Base-by-base conservation (phyloP, 1,140 invertebrate genomes). In the Microplitis demolitor region DNA sequence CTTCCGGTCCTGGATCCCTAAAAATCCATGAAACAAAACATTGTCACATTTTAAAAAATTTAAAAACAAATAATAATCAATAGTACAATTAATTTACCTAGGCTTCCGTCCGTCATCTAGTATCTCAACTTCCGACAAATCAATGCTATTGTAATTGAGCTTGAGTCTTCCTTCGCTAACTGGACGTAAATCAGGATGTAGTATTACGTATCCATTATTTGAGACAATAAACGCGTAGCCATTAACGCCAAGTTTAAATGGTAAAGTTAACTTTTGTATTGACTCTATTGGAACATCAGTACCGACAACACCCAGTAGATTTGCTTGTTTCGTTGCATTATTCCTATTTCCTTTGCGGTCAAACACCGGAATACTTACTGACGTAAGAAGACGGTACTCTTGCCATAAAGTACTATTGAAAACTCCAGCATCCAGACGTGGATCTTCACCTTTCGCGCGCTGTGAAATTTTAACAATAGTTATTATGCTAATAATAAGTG, bases 181-280 rank as follows among this genome's bases (percentile, higher is more conserved):
- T n/a, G 93, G 93, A 66, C 92, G 89, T 37, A 95, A 85, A 77
- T 93, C 91, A 1, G 93, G 94, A 89, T 95, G 94, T 53, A 94
- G 86, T 33, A 96, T 85, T 4, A 99, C 88, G 84, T 98, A 98
- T 0, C 98, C 98, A 85, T 99, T 99, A 83, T 98, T 98, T 73
- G 94, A 98, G 3, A 98, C 94, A 72, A 97, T 93, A 87, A 98
- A 98, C 0, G 95, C 94, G 85, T 98, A 98, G 4, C 95, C 97
- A 86, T 98, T 98, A 0, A 97, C 96, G 24, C 97, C 97, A 54
- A 98, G 90, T 93, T 92, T 93, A 78, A 94, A 95, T 4, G 95
- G 93, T 37, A 96, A 90, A 0, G 95, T 95, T 37, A 97, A 86
- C 85, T 94, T 95, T 66, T 92, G 90, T 35, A 99, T 94, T 77